phyloP scores from a whole-genome alignment of 1,140 invertebrate species.

The Papilio xuthus region DNA sequence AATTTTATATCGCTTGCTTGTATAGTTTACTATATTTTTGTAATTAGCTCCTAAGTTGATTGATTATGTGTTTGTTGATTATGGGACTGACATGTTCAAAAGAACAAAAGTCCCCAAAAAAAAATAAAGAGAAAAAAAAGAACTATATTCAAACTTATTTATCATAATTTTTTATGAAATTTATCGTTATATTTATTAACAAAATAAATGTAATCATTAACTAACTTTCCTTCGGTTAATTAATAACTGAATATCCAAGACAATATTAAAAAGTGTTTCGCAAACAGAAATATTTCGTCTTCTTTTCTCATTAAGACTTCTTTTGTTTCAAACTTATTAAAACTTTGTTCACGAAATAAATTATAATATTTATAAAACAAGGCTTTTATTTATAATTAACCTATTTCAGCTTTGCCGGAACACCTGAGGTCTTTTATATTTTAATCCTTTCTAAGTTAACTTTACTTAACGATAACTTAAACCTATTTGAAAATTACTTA shows the following conservation, averaged over 20 bases:
- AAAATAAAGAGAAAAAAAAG: too few species aligned
- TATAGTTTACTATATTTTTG: too few species aligned
- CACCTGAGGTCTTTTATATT: neutral
- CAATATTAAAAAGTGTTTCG: neutral
- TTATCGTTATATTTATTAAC: too few species aligned
- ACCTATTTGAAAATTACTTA: too few species aligned
- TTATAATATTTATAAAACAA: neutral
- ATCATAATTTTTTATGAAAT: too few species aligned
- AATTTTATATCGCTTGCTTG: too few species aligned
- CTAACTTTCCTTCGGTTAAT: neutral
- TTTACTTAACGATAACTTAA: neutral
- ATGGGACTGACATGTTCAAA: too few species aligned
- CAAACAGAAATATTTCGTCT: conserved; percentile 7
- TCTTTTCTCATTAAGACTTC: neutral
- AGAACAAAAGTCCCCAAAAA: too few species aligned
- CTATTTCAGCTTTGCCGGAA: neutral
- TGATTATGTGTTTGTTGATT: too few species aligned
- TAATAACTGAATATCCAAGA: neutral
- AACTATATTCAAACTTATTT: too few species aligned
- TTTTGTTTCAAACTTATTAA: conserved; percentile 21
- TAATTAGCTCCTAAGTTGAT: too few species aligned
- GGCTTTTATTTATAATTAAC: neutral
- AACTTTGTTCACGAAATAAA: neutral
- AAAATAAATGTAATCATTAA: neutral
- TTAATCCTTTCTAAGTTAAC: neutral